Base-by-base conservation (phyloP, 2,888 invertebrate genomes). In the Mythimna loreyi region DNA sequence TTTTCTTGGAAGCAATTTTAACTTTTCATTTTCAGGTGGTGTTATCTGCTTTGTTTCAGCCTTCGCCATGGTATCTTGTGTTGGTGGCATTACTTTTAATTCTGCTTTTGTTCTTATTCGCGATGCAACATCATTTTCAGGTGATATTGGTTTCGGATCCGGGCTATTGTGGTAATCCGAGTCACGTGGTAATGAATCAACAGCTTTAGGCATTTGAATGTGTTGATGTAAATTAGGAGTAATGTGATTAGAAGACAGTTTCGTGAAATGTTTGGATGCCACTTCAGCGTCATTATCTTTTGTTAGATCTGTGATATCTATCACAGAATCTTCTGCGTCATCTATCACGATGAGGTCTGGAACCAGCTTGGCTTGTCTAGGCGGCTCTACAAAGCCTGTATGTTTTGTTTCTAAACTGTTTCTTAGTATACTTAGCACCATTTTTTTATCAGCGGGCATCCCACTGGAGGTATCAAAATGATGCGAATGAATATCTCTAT, bases 61-160 rank as follows among this genome's bases (percentile, higher is more conserved):
- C 86, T 91, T 92, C 25, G 85, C 28, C 50, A 86, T 78, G 72
- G 72, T 87, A 68, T 94, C 94, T 85, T 93, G 92, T 52, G 94
- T 92, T n/a, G 94, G 93, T 36, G 93, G 95, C 92, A 94, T 92
- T 45, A 92, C 96, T 92, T 98, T 98, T 50, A 98, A 93, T 92
- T 98, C 98, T 2, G 98, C 98, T 93, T 98, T 98, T 5, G 98
- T 98, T 80, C 98, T 96, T 86, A 98, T 98, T 87, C 98, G 96
- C 16, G 98, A 97, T 49, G 97, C 97, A 56, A 97, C 94, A 77
- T 96, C 96, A 70, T 91, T 93, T 89, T 96, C 96, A 28, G 94
- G 93, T 49, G 93, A 92, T 85, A 92, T 94, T 49, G 90, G 90
- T 85, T 94, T 93, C 30, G 85, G 57, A 60, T 95, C 93, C 53